Conservation (phyloP, 2,888 invertebrate species). For the Cephus sareptanus region DNA sequence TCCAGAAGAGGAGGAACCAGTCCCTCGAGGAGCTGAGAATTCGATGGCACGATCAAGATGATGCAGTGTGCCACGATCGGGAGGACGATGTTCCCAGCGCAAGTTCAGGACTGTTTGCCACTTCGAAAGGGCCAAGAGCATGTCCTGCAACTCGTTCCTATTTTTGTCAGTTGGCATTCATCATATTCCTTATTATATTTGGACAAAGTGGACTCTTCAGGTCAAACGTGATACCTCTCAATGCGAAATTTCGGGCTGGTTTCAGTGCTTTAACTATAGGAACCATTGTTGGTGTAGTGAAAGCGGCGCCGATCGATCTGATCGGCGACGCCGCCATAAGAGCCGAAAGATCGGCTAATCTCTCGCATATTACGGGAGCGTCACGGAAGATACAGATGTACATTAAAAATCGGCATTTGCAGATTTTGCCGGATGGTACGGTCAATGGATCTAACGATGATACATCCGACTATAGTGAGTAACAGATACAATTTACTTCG, state of each 20-base stretch:
- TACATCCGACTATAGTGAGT: constrained; percentile 88
- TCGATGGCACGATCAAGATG: constrained; percentile 3
- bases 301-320: constrained; percentile 48
- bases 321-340: constrained; percentile 60
- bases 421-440: constrained; percentile 85
- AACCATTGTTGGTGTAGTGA: constrained; percentile 46
- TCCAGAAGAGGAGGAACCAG: constrained; percentile 1
- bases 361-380: constrained; percentile 84
- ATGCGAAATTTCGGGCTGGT: constrained; percentile 26
- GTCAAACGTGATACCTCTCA: constrained; percentile 30
- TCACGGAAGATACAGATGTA: constrained; percentile 85
- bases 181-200: constrained; percentile 51
- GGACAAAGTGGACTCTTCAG: constrained; percentile 45
- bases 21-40: not conserved
- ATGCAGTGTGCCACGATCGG: not conserved
- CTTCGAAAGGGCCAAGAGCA: constrained; percentile 17
- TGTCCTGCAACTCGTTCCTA: constrained; percentile 37
- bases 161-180: constrained; percentile 42
- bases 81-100: constrained; percentile 9
- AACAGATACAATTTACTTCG: constrained; percentile 11
- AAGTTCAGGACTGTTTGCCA: constrained; percentile 4
- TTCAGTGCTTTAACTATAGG: constrained; percentile 50
- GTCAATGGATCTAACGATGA: constrained; percentile 86
- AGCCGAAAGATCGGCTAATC: constrained; percentile 82
- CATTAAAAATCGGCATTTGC: constrained; percentile 85